Percentiles rank a stretch among this genome's conserved stretches.
These are phyloP conservation scores for Melanerpes aurifrons DNA, from an alignment of 2,113 vertebrate species.

Conservation along the genomic window DNA sequence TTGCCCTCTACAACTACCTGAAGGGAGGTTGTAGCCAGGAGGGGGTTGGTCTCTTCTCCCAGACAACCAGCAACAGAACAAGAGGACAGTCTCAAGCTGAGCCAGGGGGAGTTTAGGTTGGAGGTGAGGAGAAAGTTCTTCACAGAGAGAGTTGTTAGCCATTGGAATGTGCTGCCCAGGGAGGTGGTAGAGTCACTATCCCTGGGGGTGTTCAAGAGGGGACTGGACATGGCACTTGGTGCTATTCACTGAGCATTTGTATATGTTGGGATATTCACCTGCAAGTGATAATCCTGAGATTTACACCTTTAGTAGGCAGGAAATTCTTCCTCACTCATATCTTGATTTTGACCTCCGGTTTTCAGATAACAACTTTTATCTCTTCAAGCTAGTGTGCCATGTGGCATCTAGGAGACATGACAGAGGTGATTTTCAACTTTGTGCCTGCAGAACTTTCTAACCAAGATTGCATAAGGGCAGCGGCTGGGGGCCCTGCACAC, in stretches of 20 bases:
- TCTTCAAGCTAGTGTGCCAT: neutral
- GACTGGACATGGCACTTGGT: no score
- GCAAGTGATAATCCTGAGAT: neutral
- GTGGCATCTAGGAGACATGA: neutral
- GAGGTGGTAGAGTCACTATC: no score
- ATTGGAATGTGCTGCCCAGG: no score
- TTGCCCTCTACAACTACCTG: no score
- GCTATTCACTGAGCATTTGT: neutral
- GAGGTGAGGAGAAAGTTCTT: no score
- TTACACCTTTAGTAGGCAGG: neutral
- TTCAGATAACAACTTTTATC: neutral
- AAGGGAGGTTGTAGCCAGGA: no score
- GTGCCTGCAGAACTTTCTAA: neutral
- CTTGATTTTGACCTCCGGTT: neutral
- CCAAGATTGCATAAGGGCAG: rapidly evolving
- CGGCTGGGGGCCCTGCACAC: neutral
- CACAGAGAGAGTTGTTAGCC: no score
- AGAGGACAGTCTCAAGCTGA: no score
- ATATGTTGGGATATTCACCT: neutral
- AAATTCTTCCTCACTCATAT: neutral
- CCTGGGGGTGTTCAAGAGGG: no score
- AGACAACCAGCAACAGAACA: no score
- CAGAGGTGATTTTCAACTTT: neutral
- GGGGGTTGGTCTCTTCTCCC: no score
- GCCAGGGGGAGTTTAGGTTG: no score